Base-by-base conservation (phyloP, 2,113 vertebrate genomes). In the Uropsilus gracilis region DNA sequence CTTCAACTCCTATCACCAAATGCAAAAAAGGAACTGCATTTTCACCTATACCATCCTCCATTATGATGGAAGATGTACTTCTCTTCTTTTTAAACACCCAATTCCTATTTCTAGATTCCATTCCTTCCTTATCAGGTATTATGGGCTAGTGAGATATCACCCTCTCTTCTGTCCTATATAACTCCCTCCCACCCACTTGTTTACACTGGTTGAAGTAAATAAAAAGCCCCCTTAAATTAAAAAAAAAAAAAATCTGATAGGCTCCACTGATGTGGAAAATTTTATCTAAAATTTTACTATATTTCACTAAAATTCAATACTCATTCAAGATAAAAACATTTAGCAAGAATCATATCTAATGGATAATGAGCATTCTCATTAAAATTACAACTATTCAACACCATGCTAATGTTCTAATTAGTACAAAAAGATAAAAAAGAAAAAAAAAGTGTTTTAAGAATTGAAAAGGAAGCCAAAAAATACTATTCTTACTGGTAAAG, bases 271-370 rank as follows among this genome's bases (percentile, higher is more conserved):
- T 32, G 26, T 16, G n/a, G 34, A 32, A 59, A 68, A 34, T n/a
- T n/a, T n/a, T n/a, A n/a, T n/a, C n/a, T n/a, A n/a, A n/a, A n/a
- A n/a, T n/a, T n/a, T n/a, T n/a, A n/a, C n/a, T 71, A 90, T 61
- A 3, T 46, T 50, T 82, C 34, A 72, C 24, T 82, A 72, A 73
- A 63, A 63, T 83, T 82, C 28, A 81, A 81, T n/a, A 64, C 20
- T 73, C 42, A 80, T 59, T 59, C 50, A n/a, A 55, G 76, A 88
- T 66, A 64, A 75, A 93, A 88, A 82, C 32, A 57, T 61, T 77
- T 69, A 71, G 26, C 22, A 93, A 75, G 73, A 57, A 46, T 81
- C 37, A 82, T 53, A 82, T 17, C 57, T 46, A 93, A 88, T 44
- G 44, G 75, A 64, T 50, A 37, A 73, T 64, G 6, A 48, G 55